A percentile compares a stretch with the other conserved stretches of the same genome.
Conservation (phyloP, 2,113 vertebrate genomes). For the Lipotes vexillifer region DNA sequence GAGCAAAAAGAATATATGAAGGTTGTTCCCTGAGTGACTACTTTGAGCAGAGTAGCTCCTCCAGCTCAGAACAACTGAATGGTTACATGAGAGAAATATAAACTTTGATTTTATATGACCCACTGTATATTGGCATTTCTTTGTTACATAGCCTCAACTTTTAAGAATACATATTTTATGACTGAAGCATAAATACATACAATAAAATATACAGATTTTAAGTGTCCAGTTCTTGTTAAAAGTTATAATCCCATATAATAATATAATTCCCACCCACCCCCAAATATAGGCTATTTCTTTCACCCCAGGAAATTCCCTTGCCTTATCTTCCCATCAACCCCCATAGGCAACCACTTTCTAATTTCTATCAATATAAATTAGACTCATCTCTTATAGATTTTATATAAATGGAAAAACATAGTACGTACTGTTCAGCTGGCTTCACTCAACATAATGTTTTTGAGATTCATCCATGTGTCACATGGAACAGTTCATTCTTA, state of each 20-base stretch:
- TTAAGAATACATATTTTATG: background rate
- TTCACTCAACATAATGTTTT: background rate
- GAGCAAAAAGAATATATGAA: background rate
- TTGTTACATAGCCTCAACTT: background rate
- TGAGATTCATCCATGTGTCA: background rate
- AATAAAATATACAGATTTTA: background rate
- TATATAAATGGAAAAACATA: background rate
- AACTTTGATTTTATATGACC: background rate
- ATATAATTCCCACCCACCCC: background rate
- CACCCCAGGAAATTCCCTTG: background rate
- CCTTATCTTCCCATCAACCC: background rate
- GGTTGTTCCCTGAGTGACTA: background rate
- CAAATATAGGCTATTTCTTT: background rate
- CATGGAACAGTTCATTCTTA: background rate
- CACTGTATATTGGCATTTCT: background rate
- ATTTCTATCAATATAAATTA: background rate
- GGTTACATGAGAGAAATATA: background rate
- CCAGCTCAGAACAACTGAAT: background rate
- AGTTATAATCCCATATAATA: background rate
- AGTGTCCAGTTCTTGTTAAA: background rate
- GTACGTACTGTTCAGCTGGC: background rate
- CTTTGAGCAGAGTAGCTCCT: background rate
- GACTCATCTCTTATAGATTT: background rate
- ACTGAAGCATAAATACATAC: background rate
- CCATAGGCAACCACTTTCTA: background rate